Percentiles rank a stretch among this genome's conserved stretches.
phyloP scores from a whole-genome alignment of 2,113 vertebrate species.

The Gorsachius goisagi region DNA sequence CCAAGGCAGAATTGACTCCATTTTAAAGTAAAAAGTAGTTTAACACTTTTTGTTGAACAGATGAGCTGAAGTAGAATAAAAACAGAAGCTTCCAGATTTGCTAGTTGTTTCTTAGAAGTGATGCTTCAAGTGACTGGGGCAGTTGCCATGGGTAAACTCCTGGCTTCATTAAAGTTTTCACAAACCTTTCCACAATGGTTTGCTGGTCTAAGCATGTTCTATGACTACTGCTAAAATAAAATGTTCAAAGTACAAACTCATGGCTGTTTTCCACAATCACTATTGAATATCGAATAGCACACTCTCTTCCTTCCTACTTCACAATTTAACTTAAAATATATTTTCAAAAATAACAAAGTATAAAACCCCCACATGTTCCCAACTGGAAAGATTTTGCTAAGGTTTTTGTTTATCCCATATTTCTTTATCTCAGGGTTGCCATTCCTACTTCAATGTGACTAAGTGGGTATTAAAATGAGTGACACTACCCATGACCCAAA shows the following conservation, averaged over 20 bases:
- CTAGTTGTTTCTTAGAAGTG: neutral
- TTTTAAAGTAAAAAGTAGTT: neutral
- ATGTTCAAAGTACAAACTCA: neutral
- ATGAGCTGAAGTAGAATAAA: neutral
- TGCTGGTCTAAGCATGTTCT: neutral
- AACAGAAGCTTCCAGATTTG: neutral
- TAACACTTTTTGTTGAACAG: neutral
- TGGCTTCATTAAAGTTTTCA: conserved; percentile 15
- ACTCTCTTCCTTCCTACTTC: neutral
- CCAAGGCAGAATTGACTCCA: neutral
- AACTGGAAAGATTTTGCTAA: neutral
- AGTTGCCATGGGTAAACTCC: conserved; percentile 31
- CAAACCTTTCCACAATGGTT: neutral
- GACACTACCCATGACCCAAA: conserved; percentile 38
- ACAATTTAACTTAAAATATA: neutral
- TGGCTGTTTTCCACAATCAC: neutral
- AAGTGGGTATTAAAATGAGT: conserved; percentile 47
- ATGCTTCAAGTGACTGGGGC: neutral
- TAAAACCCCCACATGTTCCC: neutral
- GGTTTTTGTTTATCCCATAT: conserved; percentile 8
- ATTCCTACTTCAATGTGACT: conserved; percentile 24
- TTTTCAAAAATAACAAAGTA: neutral
- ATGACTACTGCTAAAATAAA: neutral
- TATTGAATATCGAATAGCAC: neutral
- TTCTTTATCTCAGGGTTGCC: neutral